Conservation (phyloP, 2,797 vertebrate species). For the Glossophaga mutica region DNA sequence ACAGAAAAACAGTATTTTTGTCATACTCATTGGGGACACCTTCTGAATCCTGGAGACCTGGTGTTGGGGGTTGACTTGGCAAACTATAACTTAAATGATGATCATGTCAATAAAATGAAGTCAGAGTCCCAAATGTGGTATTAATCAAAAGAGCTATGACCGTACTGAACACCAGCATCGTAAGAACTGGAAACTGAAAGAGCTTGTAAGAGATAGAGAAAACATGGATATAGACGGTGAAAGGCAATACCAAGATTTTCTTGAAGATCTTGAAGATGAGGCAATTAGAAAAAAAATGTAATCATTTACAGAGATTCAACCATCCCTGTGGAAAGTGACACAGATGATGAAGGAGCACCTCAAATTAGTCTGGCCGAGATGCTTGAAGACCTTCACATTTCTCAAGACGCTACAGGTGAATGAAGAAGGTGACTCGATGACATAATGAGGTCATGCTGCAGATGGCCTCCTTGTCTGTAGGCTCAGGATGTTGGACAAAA, state of each 20-base stretch:
- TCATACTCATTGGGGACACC: constrained; percentile 93
- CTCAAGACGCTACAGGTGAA: constrained; percentile 91
- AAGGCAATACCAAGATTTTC: constrained; percentile 97
- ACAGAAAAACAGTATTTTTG: constrained; percentile 95
- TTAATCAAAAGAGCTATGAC: constrained; percentile 97
- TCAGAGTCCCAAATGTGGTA: constrained; percentile 94
- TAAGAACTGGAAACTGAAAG: constrained; percentile 96
- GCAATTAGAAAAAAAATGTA: constrained; percentile 93
- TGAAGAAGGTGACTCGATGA: constrained; percentile 92
- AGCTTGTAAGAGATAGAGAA: constrained; percentile 89
- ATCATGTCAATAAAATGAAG: constrained; percentile 95
- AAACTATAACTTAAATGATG: constrained; percentile 96
- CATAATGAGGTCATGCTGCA: constrained; percentile 61
- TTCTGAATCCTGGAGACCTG: constrained; percentile 95
- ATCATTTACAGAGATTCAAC: constrained; percentile 94
- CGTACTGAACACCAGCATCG: constrained; percentile 87
- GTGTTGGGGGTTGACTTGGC: constrained; percentile 94
- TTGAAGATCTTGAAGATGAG: constrained; percentile 98
- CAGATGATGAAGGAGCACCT: constrained; percentile 93
- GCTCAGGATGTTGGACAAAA: neutral
- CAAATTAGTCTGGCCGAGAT: constrained; percentile 93
- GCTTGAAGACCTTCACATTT: constrained; percentile 95
- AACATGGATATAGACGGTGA: constrained; percentile 89
- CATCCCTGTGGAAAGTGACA: constrained; percentile 93
- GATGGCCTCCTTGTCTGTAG: neutral